Conservation (phyloP, 2,113 vertebrate species). For the Lathamus discolor region DNA sequence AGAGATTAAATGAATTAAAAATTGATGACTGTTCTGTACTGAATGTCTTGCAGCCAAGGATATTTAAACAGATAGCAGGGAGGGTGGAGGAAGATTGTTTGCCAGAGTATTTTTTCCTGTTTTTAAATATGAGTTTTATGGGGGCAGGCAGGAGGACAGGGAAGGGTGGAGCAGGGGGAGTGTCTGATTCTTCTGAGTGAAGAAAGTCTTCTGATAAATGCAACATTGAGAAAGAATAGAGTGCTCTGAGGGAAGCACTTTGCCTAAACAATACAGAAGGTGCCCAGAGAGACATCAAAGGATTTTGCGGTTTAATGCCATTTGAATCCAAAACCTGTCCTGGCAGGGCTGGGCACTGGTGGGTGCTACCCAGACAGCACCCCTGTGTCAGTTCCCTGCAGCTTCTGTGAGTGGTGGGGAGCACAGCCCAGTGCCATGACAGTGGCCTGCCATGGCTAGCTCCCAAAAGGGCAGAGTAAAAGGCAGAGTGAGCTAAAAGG, state of each 20-base stretch:
- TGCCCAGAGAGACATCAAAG: background rate
- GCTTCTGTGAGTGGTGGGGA: background rate
- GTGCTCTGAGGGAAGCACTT: background rate
- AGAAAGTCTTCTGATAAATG: constrained; percentile 1
- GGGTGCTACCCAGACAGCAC: background rate
- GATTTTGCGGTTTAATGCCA: background rate
- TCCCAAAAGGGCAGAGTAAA: background rate
- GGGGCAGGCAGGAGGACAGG: background rate
- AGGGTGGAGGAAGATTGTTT: background rate
- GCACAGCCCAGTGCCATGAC: background rate
- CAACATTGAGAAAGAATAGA: background rate
- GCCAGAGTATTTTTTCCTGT: constrained; percentile 11
- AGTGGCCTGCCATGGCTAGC: background rate
- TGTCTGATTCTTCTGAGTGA: background rate
- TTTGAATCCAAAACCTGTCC: background rate
- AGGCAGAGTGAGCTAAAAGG: background rate
- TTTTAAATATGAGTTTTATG: constrained; percentile 52
- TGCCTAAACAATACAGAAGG: background rate
- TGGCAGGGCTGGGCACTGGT: background rate
- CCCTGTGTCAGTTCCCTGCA: background rate
- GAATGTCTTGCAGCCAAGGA: constrained; percentile 70
- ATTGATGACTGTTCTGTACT: constrained; percentile 73
- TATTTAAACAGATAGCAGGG: constrained; percentile 71
- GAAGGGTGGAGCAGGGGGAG: background rate
- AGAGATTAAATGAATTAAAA: constrained; percentile 78